Base-by-base conservation (phyloP, 2,888 invertebrate species). In the Odontocolon sp. region DNA sequence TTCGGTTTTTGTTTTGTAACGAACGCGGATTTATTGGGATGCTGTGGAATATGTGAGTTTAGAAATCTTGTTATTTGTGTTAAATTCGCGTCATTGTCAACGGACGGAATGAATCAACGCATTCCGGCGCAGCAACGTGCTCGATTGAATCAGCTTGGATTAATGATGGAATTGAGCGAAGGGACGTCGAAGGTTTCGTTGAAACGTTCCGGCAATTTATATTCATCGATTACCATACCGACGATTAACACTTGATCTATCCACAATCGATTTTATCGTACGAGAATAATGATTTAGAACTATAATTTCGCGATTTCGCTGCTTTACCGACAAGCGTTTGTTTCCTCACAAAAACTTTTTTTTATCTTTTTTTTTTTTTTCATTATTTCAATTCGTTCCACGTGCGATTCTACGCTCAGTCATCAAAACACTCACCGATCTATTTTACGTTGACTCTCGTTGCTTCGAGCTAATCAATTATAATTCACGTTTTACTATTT, bases 121-220 rank as follows among this genome's bases (percentile, higher is more conserved):
- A 26, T n/a, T n/a, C n/a, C 23, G 21, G 5, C 47, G 23, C 16
- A 28, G 21, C 18, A 42, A 57, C 47, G 36, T 23, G 33, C 36
- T 33, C 56, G 56, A 45, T 67, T 47, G 23, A 28, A 36, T 56
- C 18, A 21, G 14, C 21, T 67, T 31, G 14, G 23, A 23, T 36
- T 56, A n/a, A n/a, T n/a, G 57, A 68, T 68, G 63, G 33, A 61
- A 61, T 61, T 54, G 61, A 61, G 21, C 70, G 61, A 61, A 70
- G 61, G 52, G 61, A 54, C 52, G 23, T 26, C 23, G 47, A 14
- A 3, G 3, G 21, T 47, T 47, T 52, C 11, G 28, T 52, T 11
- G 3, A 18, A 40, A 40, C 40, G 40, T 2, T 3, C 4, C 8
- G 26, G n/a, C 33, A 56, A 56, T 56, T 56, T 56, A 33, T 21